phyloP scores from a whole-genome alignment of 2,888 invertebrate genomes.

The Acrobasis repandana region DNA sequence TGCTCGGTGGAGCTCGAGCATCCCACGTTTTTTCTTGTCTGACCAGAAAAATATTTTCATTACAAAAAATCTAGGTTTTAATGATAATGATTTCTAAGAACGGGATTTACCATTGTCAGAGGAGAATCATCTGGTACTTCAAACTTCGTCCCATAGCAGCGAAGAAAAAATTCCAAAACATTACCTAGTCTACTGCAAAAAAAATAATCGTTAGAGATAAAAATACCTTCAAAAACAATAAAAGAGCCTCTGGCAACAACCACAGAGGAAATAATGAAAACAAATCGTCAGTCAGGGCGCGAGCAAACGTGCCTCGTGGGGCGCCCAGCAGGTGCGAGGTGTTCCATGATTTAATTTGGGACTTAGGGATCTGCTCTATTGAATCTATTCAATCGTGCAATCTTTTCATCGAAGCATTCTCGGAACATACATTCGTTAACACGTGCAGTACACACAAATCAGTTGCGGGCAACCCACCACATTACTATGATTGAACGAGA shows the following conservation, averaged over 20 bases:
- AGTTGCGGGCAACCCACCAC: neutral
- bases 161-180: neutral
- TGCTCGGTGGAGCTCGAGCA: too few relatives aligned
- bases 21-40: too few relatives aligned
- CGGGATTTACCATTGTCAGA: too few relatives aligned
- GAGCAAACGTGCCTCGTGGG: conserved; percentile 59
- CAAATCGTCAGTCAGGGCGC: conserved; percentile 62
- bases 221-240: neutral
- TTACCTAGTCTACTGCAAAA: neutral
- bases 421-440: conserved; percentile 53
- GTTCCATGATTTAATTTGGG: conserved; percentile 82
- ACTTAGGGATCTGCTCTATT: conserved; percentile 79
- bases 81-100: too few relatives aligned
- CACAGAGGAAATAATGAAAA: conserved; percentile 63
- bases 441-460: conserved; percentile 27
- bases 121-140: too few relatives aligned
- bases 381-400: conserved; percentile 77
- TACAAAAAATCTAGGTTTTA: too few relatives aligned
- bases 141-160: too few relatives aligned
- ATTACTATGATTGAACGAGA: too few relatives aligned
- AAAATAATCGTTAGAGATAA: conserved; percentile 10
- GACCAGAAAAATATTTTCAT: too few relatives aligned
- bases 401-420: conserved; percentile 66
- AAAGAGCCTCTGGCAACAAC: conserved; percentile 45
- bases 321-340: conserved; percentile 75